phyloP scores from a whole-genome alignment of 2,888 invertebrate genomes.

The Ophion obscuratus region DNA sequence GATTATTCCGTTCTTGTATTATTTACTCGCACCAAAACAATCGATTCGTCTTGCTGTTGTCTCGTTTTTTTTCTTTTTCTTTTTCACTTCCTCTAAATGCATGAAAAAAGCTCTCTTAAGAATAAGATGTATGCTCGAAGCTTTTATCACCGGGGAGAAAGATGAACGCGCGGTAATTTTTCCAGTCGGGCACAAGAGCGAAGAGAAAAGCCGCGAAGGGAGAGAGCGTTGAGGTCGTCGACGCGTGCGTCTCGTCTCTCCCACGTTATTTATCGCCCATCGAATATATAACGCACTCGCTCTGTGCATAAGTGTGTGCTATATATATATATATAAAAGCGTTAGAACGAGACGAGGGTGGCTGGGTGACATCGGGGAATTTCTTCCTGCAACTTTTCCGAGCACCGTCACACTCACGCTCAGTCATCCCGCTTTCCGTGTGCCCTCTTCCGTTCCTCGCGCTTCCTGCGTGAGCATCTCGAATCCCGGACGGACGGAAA shows the following conservation, averaged over 20 bases:
- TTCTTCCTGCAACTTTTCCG: constrained; percentile 60
- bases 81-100: not conserved
- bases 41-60: constrained; percentile 22
- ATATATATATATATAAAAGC: constrained; percentile 39
- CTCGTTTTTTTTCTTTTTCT: constrained; percentile 12
- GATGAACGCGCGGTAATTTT: constrained; percentile 31
- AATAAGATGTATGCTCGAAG: constrained; percentile 43
- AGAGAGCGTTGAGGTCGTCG: constrained; percentile 54
- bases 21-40: constrained; percentile 11
- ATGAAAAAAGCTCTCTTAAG: constrained; percentile 13
- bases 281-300: constrained; percentile 39
- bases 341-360: constrained; percentile 44
- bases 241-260: constrained; percentile 50
- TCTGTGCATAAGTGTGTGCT: constrained; percentile 25
- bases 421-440: constrained; percentile 49
- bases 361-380: constrained; percentile 62
- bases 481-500: constrained; percentile 40
- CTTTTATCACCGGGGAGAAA: constrained; percentile 51
- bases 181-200: constrained; percentile 9
- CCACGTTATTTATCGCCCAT: constrained; percentile 60
- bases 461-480: constrained; percentile 20
- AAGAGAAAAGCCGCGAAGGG: constrained; percentile 37
- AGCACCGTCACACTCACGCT: constrained; percentile 36
- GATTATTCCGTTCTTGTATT: not conserved
- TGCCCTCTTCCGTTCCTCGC: constrained; percentile 23